Base-by-base conservation (phyloP, 30 jellyfish, hydroid and myxozoan genomes). In the Hydra vulgaris region DNA sequence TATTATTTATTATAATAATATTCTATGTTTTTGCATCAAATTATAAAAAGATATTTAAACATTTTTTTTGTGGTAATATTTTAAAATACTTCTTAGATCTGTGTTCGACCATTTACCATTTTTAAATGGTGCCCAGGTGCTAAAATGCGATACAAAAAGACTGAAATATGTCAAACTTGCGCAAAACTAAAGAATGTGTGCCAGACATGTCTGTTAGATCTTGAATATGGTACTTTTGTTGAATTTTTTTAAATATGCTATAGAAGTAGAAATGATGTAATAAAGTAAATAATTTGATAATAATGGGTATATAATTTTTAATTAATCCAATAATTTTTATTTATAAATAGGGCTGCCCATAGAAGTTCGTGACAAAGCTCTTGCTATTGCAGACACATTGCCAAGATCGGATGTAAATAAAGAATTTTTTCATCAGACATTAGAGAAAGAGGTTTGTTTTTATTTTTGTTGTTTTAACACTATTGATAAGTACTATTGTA, bases 81-180 rank as follows among this genome's bases (percentile, higher is more conserved):
- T 40, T 40, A 5, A 40, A n/a, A n/a, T n/a, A n/a, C 22, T 21
- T 74, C n/a, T 66, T 66, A 91, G 98, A 84, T 91, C 23, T 93
- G 99, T 80, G 94, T 84, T 72, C 27, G 99, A 52, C 99, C 99
- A 71, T 93, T 86, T 77, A 93, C 99, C 8, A 79, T 88, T 18
- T 93, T 93, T 84, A 93, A 87, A 74, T 93, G 99, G 99, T 93
- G 96, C 73, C 99, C 99, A 21, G 99, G 99, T 18, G 95, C 96
- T 3, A 79, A 93, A 52, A 93, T 93, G 99, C 77, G 99, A 56
- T 87, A 93, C 85, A 93, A 93, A 84, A 93, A 87, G 53, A 87
- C 99, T 20, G 96, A 86, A 71, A 81, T 93, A 0, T 93, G 99
- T 78, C 99, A 93, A 71, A 87, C 96, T 17, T 93, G 99, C 72